Evolutionary conservation across 2,888 invertebrate genomes (phyloP).

Genomic region (Odontothrips loti): DNA sequence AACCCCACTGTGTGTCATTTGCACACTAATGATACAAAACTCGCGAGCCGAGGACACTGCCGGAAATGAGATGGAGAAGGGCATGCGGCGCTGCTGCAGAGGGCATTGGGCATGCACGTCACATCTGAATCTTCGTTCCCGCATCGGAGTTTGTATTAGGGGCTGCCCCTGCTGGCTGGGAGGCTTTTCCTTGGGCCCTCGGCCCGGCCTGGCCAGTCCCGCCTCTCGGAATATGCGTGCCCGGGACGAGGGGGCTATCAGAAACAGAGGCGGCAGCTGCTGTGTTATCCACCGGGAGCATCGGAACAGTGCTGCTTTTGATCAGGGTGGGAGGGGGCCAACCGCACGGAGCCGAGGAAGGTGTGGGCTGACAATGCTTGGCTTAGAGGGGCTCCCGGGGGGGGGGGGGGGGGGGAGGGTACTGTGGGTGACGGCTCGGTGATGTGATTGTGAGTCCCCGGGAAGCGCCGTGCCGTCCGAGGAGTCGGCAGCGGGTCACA

Average conservation of each 20-base stretch:
- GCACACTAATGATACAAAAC: constrained; percentile 20
- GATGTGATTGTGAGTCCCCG: too few species aligned
- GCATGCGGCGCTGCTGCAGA: background rate
- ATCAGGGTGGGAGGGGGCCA: background rate
- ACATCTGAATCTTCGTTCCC: background rate
- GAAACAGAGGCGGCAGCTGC: background rate
- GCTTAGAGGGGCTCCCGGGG: background rate
- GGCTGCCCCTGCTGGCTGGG: background rate
- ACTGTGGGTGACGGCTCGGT: too few species aligned
- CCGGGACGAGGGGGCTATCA: background rate
- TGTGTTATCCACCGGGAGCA: background rate
- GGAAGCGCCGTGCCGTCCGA: too few species aligned
- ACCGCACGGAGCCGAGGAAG: background rate
- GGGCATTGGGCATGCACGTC: background rate
- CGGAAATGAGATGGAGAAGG: constrained; percentile 11
- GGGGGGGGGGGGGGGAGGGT: too few species aligned
- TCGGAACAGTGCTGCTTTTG: constrained; percentile 5
- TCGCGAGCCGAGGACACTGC: background rate
- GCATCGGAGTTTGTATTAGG: constrained; percentile 6
- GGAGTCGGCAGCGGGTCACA: background rate
- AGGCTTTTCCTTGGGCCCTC: background rate
- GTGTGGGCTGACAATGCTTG: background rate
- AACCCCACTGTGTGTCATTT: background rate
- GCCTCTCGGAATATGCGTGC: background rate
- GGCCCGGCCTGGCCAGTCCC: background rate